Evolutionary conservation across 2,888 invertebrate genomes (phyloP).

Genomic region (Scrobipalpa atriplicella): DNA sequence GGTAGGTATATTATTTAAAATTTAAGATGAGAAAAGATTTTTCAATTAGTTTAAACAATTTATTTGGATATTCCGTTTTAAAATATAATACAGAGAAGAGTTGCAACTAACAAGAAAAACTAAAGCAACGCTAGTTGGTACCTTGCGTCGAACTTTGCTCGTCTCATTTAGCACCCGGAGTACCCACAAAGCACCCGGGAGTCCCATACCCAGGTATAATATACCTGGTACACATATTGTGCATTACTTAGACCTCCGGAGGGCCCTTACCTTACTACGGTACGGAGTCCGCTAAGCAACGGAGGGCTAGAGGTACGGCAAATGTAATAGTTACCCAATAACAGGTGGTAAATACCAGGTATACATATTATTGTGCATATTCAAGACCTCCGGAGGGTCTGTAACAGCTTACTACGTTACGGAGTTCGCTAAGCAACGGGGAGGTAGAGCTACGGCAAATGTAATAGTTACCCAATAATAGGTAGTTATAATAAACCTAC

Average conservation of each 20-base stretch:
- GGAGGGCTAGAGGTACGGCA: not conserved
- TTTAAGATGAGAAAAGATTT: too few species aligned
- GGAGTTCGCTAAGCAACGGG: constrained; percentile 13
- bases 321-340: not conserved
- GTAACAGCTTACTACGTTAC: constrained; percentile 23
- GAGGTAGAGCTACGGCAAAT: not conserved
- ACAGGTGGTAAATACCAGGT: not conserved
- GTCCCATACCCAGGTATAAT: not conserved
- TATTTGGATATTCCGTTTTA: too few species aligned
- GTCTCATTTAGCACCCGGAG: not conserved
- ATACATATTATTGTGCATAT: constrained; percentile 19
- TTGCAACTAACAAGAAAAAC: not conserved
- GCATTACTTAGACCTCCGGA: constrained; percentile 31
- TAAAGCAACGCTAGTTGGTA: not conserved
- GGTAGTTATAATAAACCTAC: too few species aligned
- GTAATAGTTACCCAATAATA: not conserved
- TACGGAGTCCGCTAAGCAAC: constrained; percentile 19
- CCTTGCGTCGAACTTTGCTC: not conserved
- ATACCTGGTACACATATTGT: constrained; percentile 21
- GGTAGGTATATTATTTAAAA: too few species aligned
- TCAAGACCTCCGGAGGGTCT: constrained; percentile 30
- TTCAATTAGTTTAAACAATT: too few species aligned
- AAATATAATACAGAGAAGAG: too few species aligned
- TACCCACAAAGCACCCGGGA: constrained; percentile 2
- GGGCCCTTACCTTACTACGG: constrained; percentile 28